Evolutionary conservation across 37 sponge, comb jelly and placozoan species (phyloP).

Genomic region (Petrosia ficiformis): DNA sequence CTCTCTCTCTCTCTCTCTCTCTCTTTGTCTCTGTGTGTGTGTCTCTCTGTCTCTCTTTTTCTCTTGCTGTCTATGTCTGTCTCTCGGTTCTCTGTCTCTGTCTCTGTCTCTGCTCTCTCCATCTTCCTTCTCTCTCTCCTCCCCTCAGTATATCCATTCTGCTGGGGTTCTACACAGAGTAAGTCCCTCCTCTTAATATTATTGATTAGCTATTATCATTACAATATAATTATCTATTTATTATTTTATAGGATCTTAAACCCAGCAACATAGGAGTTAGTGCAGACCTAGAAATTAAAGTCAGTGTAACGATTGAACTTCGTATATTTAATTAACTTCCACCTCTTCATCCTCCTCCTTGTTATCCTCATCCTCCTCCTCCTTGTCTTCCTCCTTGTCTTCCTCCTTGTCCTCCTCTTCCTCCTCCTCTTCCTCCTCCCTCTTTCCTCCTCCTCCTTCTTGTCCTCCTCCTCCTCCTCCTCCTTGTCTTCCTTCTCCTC

Average conservation of each 20-base stretch:
- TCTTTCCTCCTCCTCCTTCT: constrained; percentile 31
- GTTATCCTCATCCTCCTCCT: neutral
- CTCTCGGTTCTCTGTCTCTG: too few species aligned
- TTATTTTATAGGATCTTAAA: constrained; percentile 33
- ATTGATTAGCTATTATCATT: neutral
- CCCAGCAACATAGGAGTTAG: constrained; percentile 51
- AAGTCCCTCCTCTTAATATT: neutral
- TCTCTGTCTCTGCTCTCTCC: too few species aligned
- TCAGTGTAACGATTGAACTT: too few species aligned
- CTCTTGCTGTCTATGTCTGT: too few species aligned
- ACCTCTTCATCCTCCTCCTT: neutral
- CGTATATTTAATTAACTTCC: too few species aligned
- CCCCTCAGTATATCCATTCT: constrained; percentile 43
- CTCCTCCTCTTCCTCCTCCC: constrained; percentile 26
- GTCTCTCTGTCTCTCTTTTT: too few species aligned
- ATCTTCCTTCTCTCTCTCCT: too few species aligned
- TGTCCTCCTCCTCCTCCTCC: constrained; percentile 32
- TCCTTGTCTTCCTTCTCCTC: neutral
- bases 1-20: too few species aligned
- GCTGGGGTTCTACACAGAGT: constrained; percentile 41
- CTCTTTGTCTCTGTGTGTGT: too few species aligned
- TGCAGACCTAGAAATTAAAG: constrained; percentile 34
- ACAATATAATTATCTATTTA: neutral
- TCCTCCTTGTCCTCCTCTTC: constrained; percentile 22
- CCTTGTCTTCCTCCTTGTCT: constrained; percentile 23